A percentile compares a stretch with the other conserved stretches of the same genome.
phyloP scores from a whole-genome alignment of 2,113 vertebrate species.

The Motacilla alba region DNA sequence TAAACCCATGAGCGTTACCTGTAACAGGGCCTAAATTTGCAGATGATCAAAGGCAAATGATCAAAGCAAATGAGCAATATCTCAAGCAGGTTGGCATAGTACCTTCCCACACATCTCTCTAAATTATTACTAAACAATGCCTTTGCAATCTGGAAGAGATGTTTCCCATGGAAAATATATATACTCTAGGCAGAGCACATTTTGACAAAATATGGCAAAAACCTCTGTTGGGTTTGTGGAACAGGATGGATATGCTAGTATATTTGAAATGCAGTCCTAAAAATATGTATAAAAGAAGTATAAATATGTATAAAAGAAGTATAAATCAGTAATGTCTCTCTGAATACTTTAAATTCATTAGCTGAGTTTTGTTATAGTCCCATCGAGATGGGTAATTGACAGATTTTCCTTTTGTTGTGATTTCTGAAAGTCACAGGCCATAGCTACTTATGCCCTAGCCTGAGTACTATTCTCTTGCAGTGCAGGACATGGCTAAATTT shows the following conservation, averaged over 20 bases:
- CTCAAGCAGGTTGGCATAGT: background rate
- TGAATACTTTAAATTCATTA: background rate
- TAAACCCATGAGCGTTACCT: background rate
- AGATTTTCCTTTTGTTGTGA: background rate
- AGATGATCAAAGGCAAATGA: constrained; percentile 47
- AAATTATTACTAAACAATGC: constrained; percentile 17
- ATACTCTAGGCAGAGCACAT: background rate
- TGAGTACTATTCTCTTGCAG: background rate
- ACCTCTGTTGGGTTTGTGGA: background rate
- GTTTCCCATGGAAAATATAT: background rate
- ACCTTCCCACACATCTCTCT: background rate
- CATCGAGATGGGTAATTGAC: background rate
- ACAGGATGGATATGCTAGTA: background rate
- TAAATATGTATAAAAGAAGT: background rate
- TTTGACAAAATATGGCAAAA: constrained; percentile 1
- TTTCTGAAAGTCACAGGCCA: background rate
- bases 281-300: background rate
- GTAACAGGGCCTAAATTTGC: background rate
- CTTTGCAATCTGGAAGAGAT: background rate
- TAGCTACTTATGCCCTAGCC: background rate
- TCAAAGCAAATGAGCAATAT: constrained; percentile 35
- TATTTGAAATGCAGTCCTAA: background rate
- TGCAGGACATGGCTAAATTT: background rate
- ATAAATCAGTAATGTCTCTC: background rate
- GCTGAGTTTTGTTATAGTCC: background rate